phyloP scores from a whole-genome alignment of 1,140 invertebrate genomes.

The Sycophaga agraensis region DNA sequence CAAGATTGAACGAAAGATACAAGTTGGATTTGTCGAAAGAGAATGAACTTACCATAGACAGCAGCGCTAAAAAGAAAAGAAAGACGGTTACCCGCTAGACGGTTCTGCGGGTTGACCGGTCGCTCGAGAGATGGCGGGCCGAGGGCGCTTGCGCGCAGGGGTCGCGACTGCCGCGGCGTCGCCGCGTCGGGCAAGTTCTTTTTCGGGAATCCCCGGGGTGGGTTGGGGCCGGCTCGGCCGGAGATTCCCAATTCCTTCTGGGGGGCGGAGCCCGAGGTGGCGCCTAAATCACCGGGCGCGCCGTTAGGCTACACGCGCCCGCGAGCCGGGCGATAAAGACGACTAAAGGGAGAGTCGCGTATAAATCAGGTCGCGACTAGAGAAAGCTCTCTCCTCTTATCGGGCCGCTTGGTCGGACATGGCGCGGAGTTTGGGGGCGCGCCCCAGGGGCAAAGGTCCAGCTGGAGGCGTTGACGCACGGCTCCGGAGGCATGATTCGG shows the following conservation, averaged over 20 bases:
- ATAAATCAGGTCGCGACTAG: conserved; percentile 28
- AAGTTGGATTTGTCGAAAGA: no score
- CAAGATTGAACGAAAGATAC: no score
- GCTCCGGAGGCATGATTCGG: no score
- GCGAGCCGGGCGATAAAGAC: conserved; percentile 17
- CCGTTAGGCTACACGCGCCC: background rate
- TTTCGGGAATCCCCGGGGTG: background rate
- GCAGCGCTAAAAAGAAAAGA: no score
- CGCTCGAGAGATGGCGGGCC: background rate
- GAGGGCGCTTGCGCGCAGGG: background rate
- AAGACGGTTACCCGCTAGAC: background rate
- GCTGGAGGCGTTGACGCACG: no score
- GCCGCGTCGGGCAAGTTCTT: conserved; percentile 1
- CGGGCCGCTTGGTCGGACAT: no score
- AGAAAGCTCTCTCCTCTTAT: conserved; percentile 26
- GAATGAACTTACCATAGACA: no score
- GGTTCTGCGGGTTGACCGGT: background rate
- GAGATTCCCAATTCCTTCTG: no score
- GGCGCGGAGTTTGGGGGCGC: no score
- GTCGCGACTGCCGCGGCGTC: no score
- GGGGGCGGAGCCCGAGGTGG: background rate
- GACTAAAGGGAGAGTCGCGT: conserved; percentile 17
- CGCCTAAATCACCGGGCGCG: conserved; percentile 11
- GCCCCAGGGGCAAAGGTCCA: no score
- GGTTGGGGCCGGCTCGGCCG: no score